phyloP scores from a whole-genome alignment of 2,113 vertebrate genomes.

The Melanerpes formicivorus region DNA sequence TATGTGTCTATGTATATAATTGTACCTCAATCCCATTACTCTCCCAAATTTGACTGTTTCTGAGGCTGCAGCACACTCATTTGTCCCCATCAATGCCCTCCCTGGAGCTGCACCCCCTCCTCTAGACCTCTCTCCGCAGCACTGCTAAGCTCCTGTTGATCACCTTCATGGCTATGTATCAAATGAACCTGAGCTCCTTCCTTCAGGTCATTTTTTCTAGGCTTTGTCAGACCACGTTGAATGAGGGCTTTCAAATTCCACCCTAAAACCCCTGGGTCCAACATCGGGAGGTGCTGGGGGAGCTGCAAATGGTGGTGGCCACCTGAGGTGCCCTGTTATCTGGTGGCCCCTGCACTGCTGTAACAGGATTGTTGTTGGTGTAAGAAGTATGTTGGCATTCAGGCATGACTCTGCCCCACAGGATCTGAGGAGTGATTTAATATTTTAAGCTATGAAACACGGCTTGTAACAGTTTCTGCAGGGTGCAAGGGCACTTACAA shows the following conservation, averaged over 20 bases:
- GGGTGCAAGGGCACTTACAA: constrained; percentile 47
- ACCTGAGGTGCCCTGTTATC: not conserved
- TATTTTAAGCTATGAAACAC: constrained; percentile 41
- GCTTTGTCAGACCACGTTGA: not conserved
- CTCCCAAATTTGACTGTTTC: accelerated
- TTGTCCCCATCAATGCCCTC: not conserved
- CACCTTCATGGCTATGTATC: not conserved
- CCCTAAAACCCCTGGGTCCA: not conserved
- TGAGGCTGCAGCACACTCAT: not conserved
- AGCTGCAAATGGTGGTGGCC: not conserved
- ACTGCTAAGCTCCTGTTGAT: not conserved
- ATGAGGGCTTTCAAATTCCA: not conserved
- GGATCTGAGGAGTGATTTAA: constrained; percentile 47
- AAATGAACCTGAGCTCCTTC: not conserved
- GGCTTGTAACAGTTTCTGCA: constrained; percentile 64
- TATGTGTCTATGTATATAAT: not conserved
- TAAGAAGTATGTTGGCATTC: constrained; percentile 25
- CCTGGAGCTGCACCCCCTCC: not conserved
- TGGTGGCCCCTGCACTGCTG: not conserved
- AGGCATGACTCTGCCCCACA: constrained; percentile 29
- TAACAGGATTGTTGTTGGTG: not conserved
- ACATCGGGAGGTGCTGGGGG: not conserved
- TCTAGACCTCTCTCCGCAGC: not conserved
- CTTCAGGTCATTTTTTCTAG: not conserved
- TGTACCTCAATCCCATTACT: not conserved